Conservation (phyloP, 1,140 invertebrate species). For the Drosophila miranda region DNA sequence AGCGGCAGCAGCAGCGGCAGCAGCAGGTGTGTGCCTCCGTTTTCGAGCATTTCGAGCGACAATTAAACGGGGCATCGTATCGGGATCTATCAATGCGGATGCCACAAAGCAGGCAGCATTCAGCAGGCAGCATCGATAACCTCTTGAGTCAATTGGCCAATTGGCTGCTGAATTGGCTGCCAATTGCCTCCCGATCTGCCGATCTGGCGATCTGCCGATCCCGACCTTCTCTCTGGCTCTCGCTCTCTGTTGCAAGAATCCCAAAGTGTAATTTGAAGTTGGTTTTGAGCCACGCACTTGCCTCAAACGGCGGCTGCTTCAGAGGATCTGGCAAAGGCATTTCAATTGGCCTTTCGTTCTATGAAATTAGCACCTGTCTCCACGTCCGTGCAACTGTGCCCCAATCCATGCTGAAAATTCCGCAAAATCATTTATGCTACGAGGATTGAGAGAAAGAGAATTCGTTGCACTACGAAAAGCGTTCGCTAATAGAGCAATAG, state of each 20-base stretch:
- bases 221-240: too few relatives aligned
- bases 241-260: not conserved
- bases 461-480: constrained; percentile 54
- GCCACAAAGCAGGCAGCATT: constrained; percentile 22
- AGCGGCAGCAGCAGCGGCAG: not conserved
- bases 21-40: constrained; percentile 19
- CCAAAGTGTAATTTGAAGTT: constrained; percentile 69
- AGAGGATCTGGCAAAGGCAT: constrained; percentile 60
- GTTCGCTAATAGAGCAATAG: constrained; percentile 75
- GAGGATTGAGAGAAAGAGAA: constrained; percentile 9
- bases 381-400: constrained; percentile 55
- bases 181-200: too few relatives aligned
- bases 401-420: constrained; percentile 75
- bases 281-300: constrained; percentile 71
- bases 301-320: constrained; percentile 50
- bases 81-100: constrained; percentile 63
- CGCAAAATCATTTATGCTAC: constrained; percentile 77
- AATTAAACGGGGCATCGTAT: constrained; percentile 69
- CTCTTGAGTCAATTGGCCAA: constrained; percentile 70
- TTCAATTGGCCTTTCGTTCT: constrained; percentile 80
- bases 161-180: constrained; percentile 34
- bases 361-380: constrained; percentile 80
- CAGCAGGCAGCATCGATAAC: constrained; percentile 41
- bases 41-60: constrained; percentile 19
- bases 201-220: too few relatives aligned